These are phyloP conservation scores for Hirundo rustica DNA, from an alignment of 2,797 vertebrate genomes.

Conservation along the genomic window DNA sequence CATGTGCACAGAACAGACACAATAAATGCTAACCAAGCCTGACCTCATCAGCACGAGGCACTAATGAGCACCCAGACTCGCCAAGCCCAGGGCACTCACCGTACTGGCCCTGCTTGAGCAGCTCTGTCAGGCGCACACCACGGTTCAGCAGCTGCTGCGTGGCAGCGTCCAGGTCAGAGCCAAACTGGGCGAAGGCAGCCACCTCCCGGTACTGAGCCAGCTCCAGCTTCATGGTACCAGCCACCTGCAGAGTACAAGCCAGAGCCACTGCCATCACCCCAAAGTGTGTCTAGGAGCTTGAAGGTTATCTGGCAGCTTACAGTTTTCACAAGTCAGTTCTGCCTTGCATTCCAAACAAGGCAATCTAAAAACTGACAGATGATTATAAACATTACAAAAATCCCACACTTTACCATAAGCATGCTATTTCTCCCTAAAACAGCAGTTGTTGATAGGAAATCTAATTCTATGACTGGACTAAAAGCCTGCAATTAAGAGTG, in stretches of 20 bases:
- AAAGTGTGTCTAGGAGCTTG: accelerated
- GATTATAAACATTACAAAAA: accelerated
- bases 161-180: slow-evolving; percentile 96
- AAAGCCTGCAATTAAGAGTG: accelerated
- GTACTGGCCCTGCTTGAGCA: slow-evolving; percentile 98
- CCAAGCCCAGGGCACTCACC: slow-evolving; percentile 29
- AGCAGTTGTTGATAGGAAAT: accelerated
- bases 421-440: accelerated
- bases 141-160: slow-evolving; percentile 96
- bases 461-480: accelerated
- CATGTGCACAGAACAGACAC: accelerated
- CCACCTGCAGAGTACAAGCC: slow-evolving; percentile 79
- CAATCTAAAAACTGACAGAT: neutral
- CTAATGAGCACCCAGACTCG: accelerated
- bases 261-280: neutral
- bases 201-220: slow-evolving; percentile 97
- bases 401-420: accelerated
- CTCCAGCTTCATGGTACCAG: slow-evolving; percentile 98
- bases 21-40: neutral
- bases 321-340: neutral
- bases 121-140: slow-evolving; percentile 95
- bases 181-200: slow-evolving; percentile 95
- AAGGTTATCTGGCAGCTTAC: neutral
- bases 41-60: accelerated
- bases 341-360: neutral